Conservation (phyloP, 2,113 vertebrate genomes). For the Phalacrocorax pelagicus region DNA sequence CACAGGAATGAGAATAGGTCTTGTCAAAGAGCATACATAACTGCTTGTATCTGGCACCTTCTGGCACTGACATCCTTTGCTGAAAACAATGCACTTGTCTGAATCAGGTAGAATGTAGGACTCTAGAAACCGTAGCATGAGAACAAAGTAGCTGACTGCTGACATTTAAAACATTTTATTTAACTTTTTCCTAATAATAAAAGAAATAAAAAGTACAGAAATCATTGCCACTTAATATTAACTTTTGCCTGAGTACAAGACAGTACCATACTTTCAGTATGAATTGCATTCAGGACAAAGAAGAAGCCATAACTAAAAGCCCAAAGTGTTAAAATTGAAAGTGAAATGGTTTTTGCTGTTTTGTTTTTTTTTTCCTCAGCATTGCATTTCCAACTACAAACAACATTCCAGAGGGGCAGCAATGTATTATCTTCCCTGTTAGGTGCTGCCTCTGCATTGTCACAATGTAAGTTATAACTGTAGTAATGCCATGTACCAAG, state of each 20-base stretch:
- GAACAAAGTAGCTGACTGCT: not conserved
- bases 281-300: not conserved
- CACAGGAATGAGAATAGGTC: not conserved
- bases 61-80: not conserved
- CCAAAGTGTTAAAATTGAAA: not conserved
- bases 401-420: not conserved
- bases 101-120: not conserved
- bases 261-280: not conserved
- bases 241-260: not conserved
- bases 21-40: not conserved
- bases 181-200: not conserved
- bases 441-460: not conserved
- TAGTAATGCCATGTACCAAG: not conserved
- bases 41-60: not conserved
- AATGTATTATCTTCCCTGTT: not conserved
- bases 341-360: not conserved
- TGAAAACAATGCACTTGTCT: not conserved
- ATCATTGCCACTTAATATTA: not conserved
- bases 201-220: not conserved
- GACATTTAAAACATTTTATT: not conserved
- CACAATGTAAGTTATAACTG: not conserved
- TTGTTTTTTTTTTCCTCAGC: not conserved
- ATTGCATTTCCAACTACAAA: not conserved
- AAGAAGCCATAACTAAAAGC: not conserved
- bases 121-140: not conserved